Percentiles rank a stretch among this genome's conserved stretches.
Conservation (phyloP, 2,888 invertebrate genomes). For the Acrocyrtus sp. region DNA sequence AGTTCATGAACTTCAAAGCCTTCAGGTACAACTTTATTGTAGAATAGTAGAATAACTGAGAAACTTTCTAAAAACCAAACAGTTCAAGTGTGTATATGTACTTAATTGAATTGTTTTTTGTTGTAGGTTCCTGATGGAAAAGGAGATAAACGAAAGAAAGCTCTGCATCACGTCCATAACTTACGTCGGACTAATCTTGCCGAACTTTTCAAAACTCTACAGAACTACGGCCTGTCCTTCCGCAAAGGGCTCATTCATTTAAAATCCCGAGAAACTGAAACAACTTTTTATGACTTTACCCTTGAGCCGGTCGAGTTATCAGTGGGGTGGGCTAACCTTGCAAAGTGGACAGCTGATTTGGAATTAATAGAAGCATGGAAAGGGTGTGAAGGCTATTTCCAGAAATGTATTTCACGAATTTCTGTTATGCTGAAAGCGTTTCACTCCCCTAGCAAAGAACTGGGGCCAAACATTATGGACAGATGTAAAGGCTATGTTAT, state of each 20-base stretch:
- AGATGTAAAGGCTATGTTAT: constrained; percentile 86
- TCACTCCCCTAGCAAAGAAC: constrained; percentile 78
- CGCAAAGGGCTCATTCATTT: constrained; percentile 75
- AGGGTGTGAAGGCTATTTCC: constrained; percentile 79
- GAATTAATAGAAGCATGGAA: constrained; percentile 74
- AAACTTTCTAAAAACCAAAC: too few relatives aligned
- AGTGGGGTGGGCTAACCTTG: constrained; percentile 65
- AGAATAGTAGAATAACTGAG: too few relatives aligned
- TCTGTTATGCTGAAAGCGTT: constrained; percentile 74
- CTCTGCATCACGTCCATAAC: constrained; percentile 76
- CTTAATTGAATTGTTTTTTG: too few relatives aligned
- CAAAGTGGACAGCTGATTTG: constrained; percentile 66
- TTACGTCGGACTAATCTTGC: constrained; percentile 86
- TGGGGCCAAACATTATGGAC: constrained; percentile 83
- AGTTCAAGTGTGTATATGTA: neutral
- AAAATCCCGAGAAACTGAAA: constrained; percentile 62
- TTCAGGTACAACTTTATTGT: constrained; percentile 53
- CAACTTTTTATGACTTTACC: constrained; percentile 68
- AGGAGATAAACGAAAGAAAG: constrained; percentile 72
- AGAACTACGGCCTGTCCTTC: constrained; percentile 80
- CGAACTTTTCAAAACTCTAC: constrained; percentile 84
- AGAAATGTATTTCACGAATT: constrained; percentile 76
- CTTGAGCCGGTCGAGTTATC: constrained; percentile 78
- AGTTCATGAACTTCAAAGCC: constrained; percentile 56
- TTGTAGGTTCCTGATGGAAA: constrained; percentile 70